These are phyloP conservation scores for Acrocephalus arundinaceus DNA, from an alignment of 2,113 vertebrate genomes.

Conservation along the genomic window DNA sequence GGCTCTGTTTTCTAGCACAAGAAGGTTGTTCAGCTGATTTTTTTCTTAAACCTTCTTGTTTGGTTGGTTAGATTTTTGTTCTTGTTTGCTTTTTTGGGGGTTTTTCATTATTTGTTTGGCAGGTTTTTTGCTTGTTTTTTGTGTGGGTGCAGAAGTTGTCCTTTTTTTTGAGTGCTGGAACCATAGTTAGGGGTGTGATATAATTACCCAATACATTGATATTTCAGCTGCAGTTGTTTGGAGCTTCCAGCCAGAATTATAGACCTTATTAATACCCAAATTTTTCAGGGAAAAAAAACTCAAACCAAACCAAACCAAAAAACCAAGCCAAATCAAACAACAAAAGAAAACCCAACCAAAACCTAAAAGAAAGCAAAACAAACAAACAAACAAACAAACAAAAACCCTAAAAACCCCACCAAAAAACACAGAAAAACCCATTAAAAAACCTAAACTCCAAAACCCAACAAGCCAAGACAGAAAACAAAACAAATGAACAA, in stretches of 20 bases:
- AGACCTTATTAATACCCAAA: background rate
- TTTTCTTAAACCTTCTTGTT: background rate
- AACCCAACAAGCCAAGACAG: background rate
- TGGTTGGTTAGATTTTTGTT: background rate
- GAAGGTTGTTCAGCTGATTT: background rate
- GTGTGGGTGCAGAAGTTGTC: background rate
- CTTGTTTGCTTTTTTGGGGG: background rate
- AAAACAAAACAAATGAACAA: background rate
- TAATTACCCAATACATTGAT: background rate
- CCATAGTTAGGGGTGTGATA: background rate
- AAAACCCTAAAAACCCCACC: background rate
- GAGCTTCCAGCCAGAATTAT: background rate
- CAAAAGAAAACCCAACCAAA: no score
- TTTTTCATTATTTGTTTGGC: no score
- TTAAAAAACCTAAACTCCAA: background rate
- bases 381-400: no score
- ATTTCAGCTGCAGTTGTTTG: background rate
- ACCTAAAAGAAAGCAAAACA: no score
- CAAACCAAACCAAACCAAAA: no score
- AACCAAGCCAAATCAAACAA: background rate
- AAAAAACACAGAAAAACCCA: background rate
- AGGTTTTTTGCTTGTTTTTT: accelerated
- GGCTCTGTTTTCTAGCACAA: background rate
- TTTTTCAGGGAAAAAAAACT: background rate
- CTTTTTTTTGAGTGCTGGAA: background rate